Conservation (phyloP, 2,797 vertebrate species). For the Clamator glandarius region DNA sequence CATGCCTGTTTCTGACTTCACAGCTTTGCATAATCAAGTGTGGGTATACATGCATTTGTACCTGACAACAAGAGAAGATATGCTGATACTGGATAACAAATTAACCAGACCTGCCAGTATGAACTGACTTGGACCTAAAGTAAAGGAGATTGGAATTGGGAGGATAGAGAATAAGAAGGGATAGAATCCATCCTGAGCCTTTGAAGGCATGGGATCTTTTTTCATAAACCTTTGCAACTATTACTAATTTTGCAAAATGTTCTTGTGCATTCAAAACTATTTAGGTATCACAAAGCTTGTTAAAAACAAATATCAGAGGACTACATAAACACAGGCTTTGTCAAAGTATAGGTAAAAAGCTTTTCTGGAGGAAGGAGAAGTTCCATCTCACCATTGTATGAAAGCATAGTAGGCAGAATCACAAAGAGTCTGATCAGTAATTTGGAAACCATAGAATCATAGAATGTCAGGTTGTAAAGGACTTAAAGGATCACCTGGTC, state of each 20-base stretch:
- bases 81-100: neutral
- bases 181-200: neutral
- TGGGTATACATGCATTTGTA: rapidly evolving
- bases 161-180: neutral
- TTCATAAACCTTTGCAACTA: neutral
- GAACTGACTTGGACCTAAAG: neutral
- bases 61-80: neutral
- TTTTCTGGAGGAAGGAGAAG: neutral
- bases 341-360: neutral
- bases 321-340: neutral
- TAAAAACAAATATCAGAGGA: neutral
- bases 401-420: neutral
- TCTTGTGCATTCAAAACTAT: neutral
- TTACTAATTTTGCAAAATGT: neutral
- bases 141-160: neutral
- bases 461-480: no score
- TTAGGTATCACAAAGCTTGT: neutral
- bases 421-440: neutral
- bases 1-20: neutral
- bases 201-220: neutral
- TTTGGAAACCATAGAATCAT: no score
- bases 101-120: neutral
- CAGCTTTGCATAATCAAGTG: neutral
- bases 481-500: no score
- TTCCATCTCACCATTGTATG: rapidly evolving